Evolutionary conservation across 2,797 vertebrate species (phyloP).

Genomic region (Urosaurus nigricauda): DNA sequence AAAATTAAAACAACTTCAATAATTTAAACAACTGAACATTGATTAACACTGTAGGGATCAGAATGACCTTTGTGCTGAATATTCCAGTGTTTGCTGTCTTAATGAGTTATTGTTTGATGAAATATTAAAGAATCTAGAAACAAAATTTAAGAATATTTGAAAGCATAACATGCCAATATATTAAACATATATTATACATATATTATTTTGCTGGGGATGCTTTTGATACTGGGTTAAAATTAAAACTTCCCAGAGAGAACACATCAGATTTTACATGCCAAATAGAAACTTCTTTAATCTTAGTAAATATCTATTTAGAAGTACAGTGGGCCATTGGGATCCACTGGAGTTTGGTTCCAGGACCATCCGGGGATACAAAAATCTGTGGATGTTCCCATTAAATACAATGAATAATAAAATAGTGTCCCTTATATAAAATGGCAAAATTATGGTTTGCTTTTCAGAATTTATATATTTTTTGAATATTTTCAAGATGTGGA

Average conservation of each 20-base stretch:
- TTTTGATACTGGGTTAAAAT: conserved; percentile 29
- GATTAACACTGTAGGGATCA: conserved; percentile 63
- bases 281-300: not conserved
- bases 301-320: not conserved
- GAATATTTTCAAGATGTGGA: no score
- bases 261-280: not conserved
- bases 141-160: conserved; percentile 23
- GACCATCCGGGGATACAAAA: no score
- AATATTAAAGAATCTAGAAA: conserved; percentile 36
- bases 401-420: no score
- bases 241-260: fast-evolving
- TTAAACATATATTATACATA: not conserved
- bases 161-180: not conserved
- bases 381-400: no score
- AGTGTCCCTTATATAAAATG: no score
- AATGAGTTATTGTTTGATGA: conserved; percentile 20
- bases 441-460: no score
- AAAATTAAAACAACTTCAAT: conserved; percentile 42
- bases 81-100: conserved; percentile 49
- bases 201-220: not conserved
- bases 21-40: conserved; percentile 35
- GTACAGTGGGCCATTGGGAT: not conserved
- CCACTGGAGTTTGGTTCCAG: no score
- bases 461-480: no score
- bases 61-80: conserved; percentile 80